Evolutionary conservation across 2,113 vertebrate species (phyloP), one percentile per base, ranked within the genome.

Genomic region (Calidris pugnax): DNA sequence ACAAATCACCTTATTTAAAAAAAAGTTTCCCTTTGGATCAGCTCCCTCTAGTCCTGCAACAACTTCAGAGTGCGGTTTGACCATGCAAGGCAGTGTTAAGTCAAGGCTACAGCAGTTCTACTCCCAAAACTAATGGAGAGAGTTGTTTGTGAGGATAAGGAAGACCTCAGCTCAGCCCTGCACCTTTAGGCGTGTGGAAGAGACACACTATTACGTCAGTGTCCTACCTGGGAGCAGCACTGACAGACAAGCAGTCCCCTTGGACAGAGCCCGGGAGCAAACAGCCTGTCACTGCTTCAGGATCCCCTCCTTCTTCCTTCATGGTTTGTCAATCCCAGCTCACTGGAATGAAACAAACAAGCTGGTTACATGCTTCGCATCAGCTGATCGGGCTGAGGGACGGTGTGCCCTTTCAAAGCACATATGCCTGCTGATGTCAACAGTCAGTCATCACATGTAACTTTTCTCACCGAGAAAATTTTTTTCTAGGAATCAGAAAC

Each of bases 281-380:
- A 57, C 14, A 62, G 56, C 14, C 37, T 33, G 43, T 32, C 43
- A 48, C 16, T 62, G 10, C 57, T 80, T 77, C 90, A 68, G 74
- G 35, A 89, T 59, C 43, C 37, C 37, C 43, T 92, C 47, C 68
- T 63, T 37, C 62, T 80, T 88, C 75, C 73, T 80, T 47, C 51
- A 39, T 2, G 19, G 68, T 60, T 33, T 80, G 69, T 27, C 55
- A 74, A 66, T 17, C 75, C 24, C 56, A 77, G 80, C n/a, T 85
- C 30, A 0, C 93, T 89, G 75, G 92, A 97, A 97, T 12, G 84
- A 95, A 95, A 96, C 73, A 97, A 90, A 94, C 47, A 96, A 71
- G 75, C 76, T 26, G 41, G 22, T 87, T 47, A 95, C 72, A 82
- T 41, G 74, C 37, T 50, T 41, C 9, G 16, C 23, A 56, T 59